Percentiles rank a stretch among this genome's conserved stretches.
Evolutionary conservation across 2,113 vertebrate species (phyloP).

Genomic region (Cephalopterus ornatus): DNA sequence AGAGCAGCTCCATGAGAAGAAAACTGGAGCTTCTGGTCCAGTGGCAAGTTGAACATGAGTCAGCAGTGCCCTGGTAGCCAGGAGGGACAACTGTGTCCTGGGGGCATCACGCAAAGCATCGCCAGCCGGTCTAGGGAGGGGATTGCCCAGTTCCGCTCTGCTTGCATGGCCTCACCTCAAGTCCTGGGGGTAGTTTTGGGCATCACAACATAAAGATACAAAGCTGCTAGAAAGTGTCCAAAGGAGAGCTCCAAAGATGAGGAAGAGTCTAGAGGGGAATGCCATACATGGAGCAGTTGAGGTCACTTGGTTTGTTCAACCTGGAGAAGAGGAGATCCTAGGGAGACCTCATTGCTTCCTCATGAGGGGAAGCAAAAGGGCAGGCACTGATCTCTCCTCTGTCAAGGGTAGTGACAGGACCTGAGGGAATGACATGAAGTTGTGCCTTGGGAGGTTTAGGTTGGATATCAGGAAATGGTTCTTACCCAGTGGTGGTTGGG

Average conservation of each 20-base stretch:
- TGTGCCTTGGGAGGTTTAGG: not conserved
- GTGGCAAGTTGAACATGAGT: accelerated
- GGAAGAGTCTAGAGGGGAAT: not conserved
- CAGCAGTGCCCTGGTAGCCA: not conserved
- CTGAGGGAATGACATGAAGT: not conserved
- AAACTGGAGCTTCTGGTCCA: accelerated
- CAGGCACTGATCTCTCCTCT: too few species aligned
- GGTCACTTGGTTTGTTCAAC: not conserved
- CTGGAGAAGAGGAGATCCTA: not conserved
- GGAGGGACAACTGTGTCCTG: accelerated
- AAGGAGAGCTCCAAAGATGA: too few species aligned
- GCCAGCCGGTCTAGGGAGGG: accelerated
- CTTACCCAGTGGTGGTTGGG: not conserved
- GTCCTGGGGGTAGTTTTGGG: not conserved
- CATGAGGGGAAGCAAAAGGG: accelerated
- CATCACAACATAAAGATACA: not conserved
- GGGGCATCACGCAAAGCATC: not conserved
- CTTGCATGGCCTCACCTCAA: accelerated
- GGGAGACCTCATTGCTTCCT: not conserved
- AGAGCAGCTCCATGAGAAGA: not conserved
- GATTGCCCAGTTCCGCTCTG: not conserved
- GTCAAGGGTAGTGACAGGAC: not conserved
- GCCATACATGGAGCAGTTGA: accelerated
- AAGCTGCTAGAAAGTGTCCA: accelerated
- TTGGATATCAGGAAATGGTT: not conserved